A percentile compares a stretch with the other conserved stretches of the same genome.
Evolutionary conservation across 2,113 vertebrate species (phyloP).

Genomic region (Picathartes gymnocephalus): DNA sequence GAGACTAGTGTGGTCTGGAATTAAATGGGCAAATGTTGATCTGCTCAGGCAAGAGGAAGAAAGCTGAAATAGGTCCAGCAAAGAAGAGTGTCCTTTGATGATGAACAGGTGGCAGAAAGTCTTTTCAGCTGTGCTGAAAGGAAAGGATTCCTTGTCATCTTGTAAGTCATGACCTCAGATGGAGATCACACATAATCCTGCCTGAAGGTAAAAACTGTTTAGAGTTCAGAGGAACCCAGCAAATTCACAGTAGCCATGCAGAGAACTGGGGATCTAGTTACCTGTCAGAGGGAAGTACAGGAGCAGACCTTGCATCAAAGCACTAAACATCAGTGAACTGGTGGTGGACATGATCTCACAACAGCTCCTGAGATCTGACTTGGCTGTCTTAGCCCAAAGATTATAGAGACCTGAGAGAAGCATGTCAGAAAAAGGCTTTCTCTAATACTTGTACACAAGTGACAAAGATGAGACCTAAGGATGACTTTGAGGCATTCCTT

Average conservation of each 20-base stretch:
- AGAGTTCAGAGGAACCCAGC: not conserved
- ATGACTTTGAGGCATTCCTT: not conserved
- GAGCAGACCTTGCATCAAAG: not conserved
- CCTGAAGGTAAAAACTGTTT: not conserved
- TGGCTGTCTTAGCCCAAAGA: not conserved
- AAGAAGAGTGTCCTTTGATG: not conserved
- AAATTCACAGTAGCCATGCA: not conserved
- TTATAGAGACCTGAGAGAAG: not conserved
- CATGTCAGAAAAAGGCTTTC: not conserved
- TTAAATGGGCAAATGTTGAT: not conserved
- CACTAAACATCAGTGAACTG: not conserved
- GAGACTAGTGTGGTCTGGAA: not conserved
- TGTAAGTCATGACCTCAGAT: not conserved
- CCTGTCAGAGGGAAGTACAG: not conserved
- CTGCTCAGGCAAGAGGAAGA: not conserved
- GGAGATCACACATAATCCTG: not conserved
- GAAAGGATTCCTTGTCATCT: not conserved
- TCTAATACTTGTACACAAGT: not conserved
- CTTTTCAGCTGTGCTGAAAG: not conserved
- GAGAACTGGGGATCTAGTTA: not conserved
- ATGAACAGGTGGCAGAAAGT: not conserved
- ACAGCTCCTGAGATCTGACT: not conserved
- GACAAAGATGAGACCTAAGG: not conserved
- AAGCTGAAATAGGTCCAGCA: not conserved
- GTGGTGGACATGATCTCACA: not conserved